Base-by-base conservation (phyloP, 1,140 invertebrate genomes). In the Drosophila mayri region DNA sequence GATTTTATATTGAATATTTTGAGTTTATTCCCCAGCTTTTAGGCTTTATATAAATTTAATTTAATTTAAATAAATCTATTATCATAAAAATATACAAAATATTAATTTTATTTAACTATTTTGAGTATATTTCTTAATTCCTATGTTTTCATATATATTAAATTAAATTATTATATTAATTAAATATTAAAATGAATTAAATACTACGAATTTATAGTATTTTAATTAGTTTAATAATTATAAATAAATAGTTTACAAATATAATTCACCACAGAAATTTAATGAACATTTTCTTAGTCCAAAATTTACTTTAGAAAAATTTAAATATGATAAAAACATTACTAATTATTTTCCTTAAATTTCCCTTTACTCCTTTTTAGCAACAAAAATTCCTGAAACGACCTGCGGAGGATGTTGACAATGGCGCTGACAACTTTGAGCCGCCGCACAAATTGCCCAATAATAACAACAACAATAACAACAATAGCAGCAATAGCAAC, bases 361-460 rank as follows among this genome's bases (percentile, higher is more conserved):
- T 50, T 47, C 14, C 14, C n/a, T 35, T 59, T 50, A 14, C 35
- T 44, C 16, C 10, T 43, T 95, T 96, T 55, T 94, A 97, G 96
- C 96, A 97, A 94, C 96, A 97, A 94, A 97, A 97, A 94, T 96
- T 96, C 93, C 93, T 96, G 92, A 95, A 97, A 94, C 93, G 96
- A 92, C 93, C 94, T 68, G 94, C 95, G 72, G 96, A 97, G 87
- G 96, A 97, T 83, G 94, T 95, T 92, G 95, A 96, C 90, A 93
- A 94, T 54, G 94, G 94, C 67, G 92, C 92, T 43, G 95, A 95
- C 62, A 94, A 93, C 62, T 94, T 92, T 78, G 96, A 96, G 83
- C 96, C 96, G 43, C 95, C 96, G 40, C 95, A 96, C n/a, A 97
- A 97, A 93, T 93, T 96, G 67, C 96, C 96, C 92, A 96, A 96